These are phyloP conservation scores for Saturnia pavonia DNA, from an alignment of 2,888 invertebrate species.

Conservation along the genomic window DNA sequence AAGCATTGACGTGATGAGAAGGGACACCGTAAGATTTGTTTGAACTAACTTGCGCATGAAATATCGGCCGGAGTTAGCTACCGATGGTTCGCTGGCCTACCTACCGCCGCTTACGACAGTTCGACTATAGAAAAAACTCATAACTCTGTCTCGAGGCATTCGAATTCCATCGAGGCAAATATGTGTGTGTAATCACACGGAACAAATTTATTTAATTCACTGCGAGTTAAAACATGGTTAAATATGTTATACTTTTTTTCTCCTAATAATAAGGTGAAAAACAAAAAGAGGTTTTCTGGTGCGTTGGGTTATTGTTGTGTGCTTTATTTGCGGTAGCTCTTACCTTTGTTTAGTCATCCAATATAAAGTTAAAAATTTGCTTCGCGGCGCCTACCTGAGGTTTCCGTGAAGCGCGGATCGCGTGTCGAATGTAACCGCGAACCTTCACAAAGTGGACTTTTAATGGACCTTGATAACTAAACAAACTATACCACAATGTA, in stretches of 20 bases:
- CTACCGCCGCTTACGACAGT: constrained; percentile 75
- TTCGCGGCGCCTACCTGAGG: constrained; percentile 61
- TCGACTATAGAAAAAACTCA: constrained; percentile 62
- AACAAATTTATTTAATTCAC: constrained; percentile 72
- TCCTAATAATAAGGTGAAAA: constrained; percentile 25
- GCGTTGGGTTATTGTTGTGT: constrained; percentile 34
- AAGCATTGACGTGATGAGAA: constrained; percentile 65
- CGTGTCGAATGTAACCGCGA: constrained; percentile 62
- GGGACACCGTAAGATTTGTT: constrained; percentile 81
- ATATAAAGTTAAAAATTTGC: constrained; percentile 42
- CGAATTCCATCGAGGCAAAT: constrained; percentile 78
- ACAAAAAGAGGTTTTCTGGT: constrained; percentile 34
- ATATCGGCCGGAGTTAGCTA: constrained; percentile 71
- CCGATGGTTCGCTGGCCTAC: constrained; percentile 80
- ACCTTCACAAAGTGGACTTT: constrained; percentile 53
- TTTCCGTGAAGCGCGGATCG: constrained; percentile 70
- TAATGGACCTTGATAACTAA: constrained; percentile 50
- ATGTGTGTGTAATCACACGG: constrained; percentile 76
- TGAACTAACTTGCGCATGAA: constrained; percentile 79
- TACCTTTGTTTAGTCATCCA: constrained; percentile 44
- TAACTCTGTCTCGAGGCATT: constrained; percentile 67
- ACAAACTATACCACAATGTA: constrained; percentile 38
- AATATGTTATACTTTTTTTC: constrained; percentile 1
- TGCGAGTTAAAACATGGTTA: constrained; percentile 44
- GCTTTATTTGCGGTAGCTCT: constrained; percentile 34